phyloP scores from a whole-genome alignment of 2,797 vertebrate species.

The Lepidocolaptes lacrymiger region DNA sequence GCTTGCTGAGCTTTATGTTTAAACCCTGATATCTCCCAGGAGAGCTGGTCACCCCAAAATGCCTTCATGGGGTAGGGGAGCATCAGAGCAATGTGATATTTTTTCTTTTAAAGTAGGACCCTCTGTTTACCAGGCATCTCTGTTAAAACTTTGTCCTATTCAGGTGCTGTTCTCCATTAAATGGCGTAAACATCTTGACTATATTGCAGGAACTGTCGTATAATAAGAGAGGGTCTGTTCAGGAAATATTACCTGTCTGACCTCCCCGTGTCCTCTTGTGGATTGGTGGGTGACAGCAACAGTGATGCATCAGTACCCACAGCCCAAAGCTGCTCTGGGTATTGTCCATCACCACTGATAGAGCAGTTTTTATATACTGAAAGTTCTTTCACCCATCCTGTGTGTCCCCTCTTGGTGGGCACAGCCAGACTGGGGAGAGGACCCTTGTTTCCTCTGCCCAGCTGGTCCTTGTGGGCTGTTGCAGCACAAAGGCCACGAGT shows the following conservation, averaged over 20 bases:
- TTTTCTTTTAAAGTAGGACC: not conserved
- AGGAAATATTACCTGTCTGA: not conserved
- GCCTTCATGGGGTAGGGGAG: accelerated
- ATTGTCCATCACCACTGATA: not conserved
- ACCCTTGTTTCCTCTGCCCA: not conserved
- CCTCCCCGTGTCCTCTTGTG: not conserved
- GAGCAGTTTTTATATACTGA: not conserved
- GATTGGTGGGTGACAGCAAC: not conserved
- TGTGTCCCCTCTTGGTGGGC: not conserved
- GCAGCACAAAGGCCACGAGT: not conserved
- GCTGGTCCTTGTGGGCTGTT: not conserved
- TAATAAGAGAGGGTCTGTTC: not conserved
- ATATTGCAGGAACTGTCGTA: not conserved
- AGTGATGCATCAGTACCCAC: not conserved
- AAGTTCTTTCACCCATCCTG: not conserved
- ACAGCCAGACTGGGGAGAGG: not conserved
- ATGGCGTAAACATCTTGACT: not conserved
- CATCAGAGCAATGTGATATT: not conserved
- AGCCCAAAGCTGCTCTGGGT: not conserved
- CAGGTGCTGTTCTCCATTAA: not conserved
- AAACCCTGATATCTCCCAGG: not conserved
- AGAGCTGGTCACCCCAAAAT: not conserved
- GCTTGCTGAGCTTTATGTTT: not conserved
- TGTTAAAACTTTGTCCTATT: not conserved
- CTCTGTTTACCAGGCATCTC: not conserved